These are phyloP conservation scores for Myxocyprinus asiaticus DNA, from an alignment of 2,113 vertebrate species.

Conservation along the genomic window DNA sequence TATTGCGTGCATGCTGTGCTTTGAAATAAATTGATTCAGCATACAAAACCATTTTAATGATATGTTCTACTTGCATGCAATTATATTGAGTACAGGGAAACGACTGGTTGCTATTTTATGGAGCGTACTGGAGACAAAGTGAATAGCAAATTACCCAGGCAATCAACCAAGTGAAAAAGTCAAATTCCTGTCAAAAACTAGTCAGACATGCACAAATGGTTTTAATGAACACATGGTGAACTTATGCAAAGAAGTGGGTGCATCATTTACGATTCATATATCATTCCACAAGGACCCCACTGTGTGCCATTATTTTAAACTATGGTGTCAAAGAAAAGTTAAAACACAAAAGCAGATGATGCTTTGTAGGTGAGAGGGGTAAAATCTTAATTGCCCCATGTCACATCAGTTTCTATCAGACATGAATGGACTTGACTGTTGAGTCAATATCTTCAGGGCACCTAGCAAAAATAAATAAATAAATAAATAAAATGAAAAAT, in stretches of 20 bases:
- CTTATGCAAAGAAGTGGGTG: not conserved
- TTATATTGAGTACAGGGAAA: not conserved
- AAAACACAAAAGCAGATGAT: not conserved
- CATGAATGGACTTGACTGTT: too few relatives aligned
- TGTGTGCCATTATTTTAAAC: slow-evolving; percentile 1
- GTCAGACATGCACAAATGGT: not conserved
- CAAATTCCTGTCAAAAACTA: slow-evolving; percentile 12
- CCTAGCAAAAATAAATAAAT: too few relatives aligned
- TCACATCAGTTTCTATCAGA: not conserved
- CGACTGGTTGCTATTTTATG: not conserved
- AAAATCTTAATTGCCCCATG: not conserved
- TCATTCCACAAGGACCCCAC: not conserved
- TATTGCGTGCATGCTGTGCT: slow-evolving; percentile 16
- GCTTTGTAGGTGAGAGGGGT: not conserved
- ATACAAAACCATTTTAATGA: slow-evolving; percentile 21
- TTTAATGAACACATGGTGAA: not conserved
- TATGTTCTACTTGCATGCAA: slow-evolving; percentile 6
- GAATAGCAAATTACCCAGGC: not conserved
- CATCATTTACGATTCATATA: not conserved
- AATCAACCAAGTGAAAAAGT: not conserved
- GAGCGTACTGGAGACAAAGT: not conserved
- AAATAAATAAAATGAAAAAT: too few relatives aligned
- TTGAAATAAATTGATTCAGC: slow-evolving; percentile 32
- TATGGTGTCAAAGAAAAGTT: not conserved
- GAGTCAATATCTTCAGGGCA: too few relatives aligned